These are phyloP conservation scores for Hippotragus niger DNA, from an alignment of 2,113 vertebrate genomes.

Conservation along the genomic window DNA sequence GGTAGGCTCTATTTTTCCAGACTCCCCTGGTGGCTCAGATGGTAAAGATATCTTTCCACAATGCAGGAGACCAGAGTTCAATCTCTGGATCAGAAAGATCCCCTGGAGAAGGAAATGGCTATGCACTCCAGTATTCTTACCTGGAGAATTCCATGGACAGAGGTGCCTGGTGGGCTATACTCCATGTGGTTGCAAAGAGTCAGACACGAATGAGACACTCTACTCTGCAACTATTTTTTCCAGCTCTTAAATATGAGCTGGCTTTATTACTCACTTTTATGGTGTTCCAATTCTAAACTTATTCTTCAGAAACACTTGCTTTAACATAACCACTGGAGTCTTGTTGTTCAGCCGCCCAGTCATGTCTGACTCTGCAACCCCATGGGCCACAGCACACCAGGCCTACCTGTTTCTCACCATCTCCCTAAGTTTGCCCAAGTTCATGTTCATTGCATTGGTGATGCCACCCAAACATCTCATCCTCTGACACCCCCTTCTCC, in stretches of 20 bases:
- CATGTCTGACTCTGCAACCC: background rate
- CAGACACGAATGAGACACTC: background rate
- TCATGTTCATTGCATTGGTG: background rate
- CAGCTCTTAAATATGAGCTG: background rate
- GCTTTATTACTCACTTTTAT: background rate
- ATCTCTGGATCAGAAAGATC: background rate
- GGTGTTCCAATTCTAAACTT: background rate
- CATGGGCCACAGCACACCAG: rapidly evolving
- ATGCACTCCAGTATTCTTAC: background rate
- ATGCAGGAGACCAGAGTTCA: background rate
- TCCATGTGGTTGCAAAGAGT: background rate
- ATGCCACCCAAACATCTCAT: background rate
- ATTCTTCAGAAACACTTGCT: background rate
- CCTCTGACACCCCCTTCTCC: background rate
- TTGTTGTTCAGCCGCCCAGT: background rate
- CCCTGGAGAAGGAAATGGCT: background rate
- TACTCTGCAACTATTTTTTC: background rate
- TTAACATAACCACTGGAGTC: background rate
- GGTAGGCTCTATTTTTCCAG: background rate
- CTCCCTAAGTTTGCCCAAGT: background rate
- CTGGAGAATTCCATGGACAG: background rate
- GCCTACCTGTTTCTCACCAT: background rate
- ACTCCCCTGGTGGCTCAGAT: background rate
- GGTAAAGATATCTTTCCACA: background rate
- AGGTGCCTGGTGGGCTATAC: background rate